Conservation (phyloP, 2,888 invertebrate genomes). For the Patella depressa region DNA sequence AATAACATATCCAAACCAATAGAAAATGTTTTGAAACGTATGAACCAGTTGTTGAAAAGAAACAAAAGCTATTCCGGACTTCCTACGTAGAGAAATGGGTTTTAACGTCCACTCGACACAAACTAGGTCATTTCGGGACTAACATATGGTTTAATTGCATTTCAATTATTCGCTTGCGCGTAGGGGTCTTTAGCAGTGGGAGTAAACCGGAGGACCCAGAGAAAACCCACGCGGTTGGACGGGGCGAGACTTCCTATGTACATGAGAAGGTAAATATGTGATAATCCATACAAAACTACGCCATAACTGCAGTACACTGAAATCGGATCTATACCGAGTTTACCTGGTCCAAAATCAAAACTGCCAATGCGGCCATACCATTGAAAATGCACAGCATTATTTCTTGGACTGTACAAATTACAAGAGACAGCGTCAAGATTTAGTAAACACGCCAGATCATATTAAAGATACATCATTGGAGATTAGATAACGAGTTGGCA, state of each 20-base stretch:
- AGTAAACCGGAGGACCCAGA: too few species aligned
- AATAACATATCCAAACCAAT: too few species aligned
- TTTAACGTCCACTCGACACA: too few species aligned
- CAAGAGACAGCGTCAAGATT: neutral
- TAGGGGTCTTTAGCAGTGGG: too few species aligned
- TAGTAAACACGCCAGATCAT: neutral
- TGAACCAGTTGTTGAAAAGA: neutral
- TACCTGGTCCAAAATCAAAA: neutral
- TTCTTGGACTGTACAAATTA: neutral
- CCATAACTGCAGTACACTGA: conserved; percentile 9
- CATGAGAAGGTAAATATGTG: neutral
- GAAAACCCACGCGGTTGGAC: too few species aligned
- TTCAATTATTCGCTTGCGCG: too few species aligned
- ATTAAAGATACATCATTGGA: too few species aligned
- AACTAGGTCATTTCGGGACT: too few species aligned
- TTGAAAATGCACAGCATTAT: neutral
- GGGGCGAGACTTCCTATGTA: too few species aligned
- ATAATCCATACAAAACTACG: conserved; percentile 13
- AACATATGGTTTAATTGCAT: too few species aligned
- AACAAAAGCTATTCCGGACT: neutral
- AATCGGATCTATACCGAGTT: neutral
- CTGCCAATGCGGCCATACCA: neutral
- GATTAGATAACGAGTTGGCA: too few species aligned
- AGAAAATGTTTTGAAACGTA: neutral
- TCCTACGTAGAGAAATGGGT: too few species aligned